Percentiles rank a stretch among this genome's conserved stretches.
Conservation (phyloP, 2,888 invertebrate species). For the Formica aserva region DNA sequence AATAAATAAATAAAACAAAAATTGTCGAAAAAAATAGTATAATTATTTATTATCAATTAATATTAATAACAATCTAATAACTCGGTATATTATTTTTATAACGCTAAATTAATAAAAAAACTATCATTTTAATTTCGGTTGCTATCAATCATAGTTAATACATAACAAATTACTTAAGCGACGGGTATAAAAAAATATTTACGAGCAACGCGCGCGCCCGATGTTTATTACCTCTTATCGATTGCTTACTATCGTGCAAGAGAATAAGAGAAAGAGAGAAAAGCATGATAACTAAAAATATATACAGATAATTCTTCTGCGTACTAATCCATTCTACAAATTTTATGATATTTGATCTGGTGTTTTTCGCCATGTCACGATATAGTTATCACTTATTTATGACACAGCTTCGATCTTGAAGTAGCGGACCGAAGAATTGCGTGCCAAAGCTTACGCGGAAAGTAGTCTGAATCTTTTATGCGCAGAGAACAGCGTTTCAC, state of each 20-base stretch:
- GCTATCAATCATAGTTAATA: background rate
- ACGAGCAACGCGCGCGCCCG: background rate
- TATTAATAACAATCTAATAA: background rate
- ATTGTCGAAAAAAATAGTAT: background rate
- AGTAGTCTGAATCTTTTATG: conserved; percentile 66
- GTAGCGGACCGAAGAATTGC: conserved; percentile 79
- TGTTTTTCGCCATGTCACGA: conserved; percentile 45
- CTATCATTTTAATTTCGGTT: background rate
- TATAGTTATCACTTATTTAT: conserved; percentile 72
- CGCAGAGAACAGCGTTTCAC: conserved; percentile 18
- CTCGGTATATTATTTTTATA: background rate
- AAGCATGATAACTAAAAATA: conserved; percentile 1
- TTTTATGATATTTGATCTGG: conserved; percentile 41
- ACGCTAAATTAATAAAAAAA: background rate
- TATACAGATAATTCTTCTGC: conserved; percentile 27
- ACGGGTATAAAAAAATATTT: background rate
- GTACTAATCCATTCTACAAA: background rate
- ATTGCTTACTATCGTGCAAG: background rate
- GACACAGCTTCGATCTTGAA: conserved; percentile 58
- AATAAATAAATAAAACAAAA: background rate
- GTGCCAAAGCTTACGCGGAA: conserved; percentile 76
- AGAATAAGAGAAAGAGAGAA: background rate
- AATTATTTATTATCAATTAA: background rate
- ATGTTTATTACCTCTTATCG: background rate
- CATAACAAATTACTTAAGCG: background rate